Evolutionary conservation across 2,888 invertebrate species (phyloP), one percentile per base, ranked within the genome.

Genomic region (Drosophila cyrtoloma): DNA sequence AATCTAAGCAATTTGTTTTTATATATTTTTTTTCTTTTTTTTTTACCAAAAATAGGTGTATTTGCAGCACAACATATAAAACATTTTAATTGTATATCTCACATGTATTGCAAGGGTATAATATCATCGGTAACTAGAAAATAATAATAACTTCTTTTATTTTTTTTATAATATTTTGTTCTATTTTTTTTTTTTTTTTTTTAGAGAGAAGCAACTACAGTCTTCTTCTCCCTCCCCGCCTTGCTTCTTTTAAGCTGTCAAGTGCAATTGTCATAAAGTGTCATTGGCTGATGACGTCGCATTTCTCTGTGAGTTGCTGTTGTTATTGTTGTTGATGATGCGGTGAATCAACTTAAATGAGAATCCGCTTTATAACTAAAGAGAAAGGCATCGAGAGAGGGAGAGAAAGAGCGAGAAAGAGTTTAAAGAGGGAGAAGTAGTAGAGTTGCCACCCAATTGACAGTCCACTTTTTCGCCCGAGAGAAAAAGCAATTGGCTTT

Each of bases 251-350:
- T 67, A 79, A 79, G 89, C 81, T 82, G 81, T 80, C 87, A 89
- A 90, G 90, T 90, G 90, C 88, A 90, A 91, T 90, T 90, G 90
- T 90, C 91, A 87, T 89, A 89, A 91, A 90, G 90, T 91, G 91
- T 91, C 90, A 90, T 90, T 90, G 91, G 91, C 91, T 90, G 89
- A 78, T 77, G 59, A 76, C 64, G 59, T 73, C 42, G 57, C 53
- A 66, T 52, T 37, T 12, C 62, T 47, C 44, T 50, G 44, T 42
- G 30, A 19, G 26, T 59, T 56, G 47, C 26, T 47, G 4, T 47
- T 53, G 53, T 44, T 30, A 42, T 55, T 67, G 50, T 64, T 56
- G 73, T 66, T 72, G 77, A 65, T 79, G 90, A 71, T 86, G 87
- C 87, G 91, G 91, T 90, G 87, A 88, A 88, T 88, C 89, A 90